phyloP scores from a whole-genome alignment of 2,888 invertebrate species.

The Lycocerus yunnanus region DNA sequence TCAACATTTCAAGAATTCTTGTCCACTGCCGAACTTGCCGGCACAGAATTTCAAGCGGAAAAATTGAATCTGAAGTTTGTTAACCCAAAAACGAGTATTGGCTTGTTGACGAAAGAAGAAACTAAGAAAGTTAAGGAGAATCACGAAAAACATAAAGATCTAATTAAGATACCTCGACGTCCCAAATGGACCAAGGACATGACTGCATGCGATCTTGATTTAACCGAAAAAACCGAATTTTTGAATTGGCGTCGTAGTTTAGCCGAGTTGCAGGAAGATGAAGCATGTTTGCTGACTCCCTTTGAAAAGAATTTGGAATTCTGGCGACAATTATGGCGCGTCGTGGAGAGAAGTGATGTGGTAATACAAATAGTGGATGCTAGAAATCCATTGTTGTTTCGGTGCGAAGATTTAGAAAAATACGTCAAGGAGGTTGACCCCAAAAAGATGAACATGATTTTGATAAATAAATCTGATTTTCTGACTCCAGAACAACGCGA shows the following conservation, averaged over 20 bases:
- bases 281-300: slow-evolving; percentile 87
- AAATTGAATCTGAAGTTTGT: slow-evolving; percentile 83
- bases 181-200: slow-evolving; percentile 81
- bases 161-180: slow-evolving; percentile 82
- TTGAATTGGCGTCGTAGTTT: slow-evolving; percentile 88
- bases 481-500: slow-evolving; percentile 79
- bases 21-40: slow-evolving; percentile 91
- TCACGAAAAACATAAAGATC: slow-evolving; percentile 64
- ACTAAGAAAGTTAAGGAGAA: slow-evolving; percentile 57
- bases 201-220: slow-evolving; percentile 80
- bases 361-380: slow-evolving; percentile 95
- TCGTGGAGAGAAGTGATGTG: slow-evolving; percentile 94
- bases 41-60: slow-evolving; percentile 91
- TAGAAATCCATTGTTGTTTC: slow-evolving; percentile 85
- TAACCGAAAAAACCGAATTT: slow-evolving; percentile 81
- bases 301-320: slow-evolving; percentile 98
- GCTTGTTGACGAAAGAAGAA: slow-evolving; percentile 66
- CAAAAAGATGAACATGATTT: slow-evolving; percentile 77
- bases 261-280: slow-evolving; percentile 75
- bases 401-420: slow-evolving; percentile 88
- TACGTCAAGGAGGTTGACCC: slow-evolving; percentile 80
- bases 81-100: slow-evolving; percentile 64
- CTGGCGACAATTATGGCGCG: slow-evolving; percentile 98
- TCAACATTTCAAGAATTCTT: slow-evolving; percentile 96
- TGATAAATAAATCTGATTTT: slow-evolving; percentile 96